A percentile compares a stretch with the other conserved stretches of the same genome.
These are phyloP conservation scores for Nymphalis c-album DNA, from an alignment of 2,888 invertebrate species.

Conservation along the genomic window DNA sequence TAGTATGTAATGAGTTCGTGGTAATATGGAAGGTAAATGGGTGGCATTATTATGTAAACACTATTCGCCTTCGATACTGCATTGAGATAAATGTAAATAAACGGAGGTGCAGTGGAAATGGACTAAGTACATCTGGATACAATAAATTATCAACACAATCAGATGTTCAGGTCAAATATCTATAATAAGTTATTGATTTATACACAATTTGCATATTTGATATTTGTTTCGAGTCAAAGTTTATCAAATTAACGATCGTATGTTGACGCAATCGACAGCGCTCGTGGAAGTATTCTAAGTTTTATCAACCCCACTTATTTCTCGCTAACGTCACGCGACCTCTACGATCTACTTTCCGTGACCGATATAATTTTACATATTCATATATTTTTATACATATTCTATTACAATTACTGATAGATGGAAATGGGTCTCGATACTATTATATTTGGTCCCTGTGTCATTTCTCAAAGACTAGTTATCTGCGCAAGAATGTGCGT, in stretches of 20 bases:
- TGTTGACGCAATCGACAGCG: constrained; percentile 30
- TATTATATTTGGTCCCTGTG: too few relatives aligned
- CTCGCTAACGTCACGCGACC: constrained; percentile 30
- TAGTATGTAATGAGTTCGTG: too few relatives aligned
- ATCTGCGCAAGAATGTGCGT: too few relatives aligned
- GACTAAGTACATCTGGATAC: neutral
- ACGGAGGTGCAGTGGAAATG: neutral
- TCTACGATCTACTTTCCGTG: constrained; percentile 31
- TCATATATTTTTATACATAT: neutral
- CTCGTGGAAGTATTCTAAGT: constrained; percentile 31
- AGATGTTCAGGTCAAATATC: constrained; percentile 13
- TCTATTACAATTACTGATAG: neutral
- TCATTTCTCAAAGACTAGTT: too few relatives aligned
- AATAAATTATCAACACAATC: neutral
- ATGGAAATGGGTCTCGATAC: too few relatives aligned
- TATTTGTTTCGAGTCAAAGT: constrained; percentile 25
- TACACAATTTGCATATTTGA: constrained; percentile 12
- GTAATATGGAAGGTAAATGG: too few relatives aligned
- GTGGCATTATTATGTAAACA: neutral
- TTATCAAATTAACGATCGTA: constrained; percentile 15
- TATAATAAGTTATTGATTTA: neutral
- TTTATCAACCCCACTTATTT: constrained; percentile 27
- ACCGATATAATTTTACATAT: constrained; percentile 19
- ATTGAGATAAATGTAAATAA: too few relatives aligned
- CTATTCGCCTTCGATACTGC: too few relatives aligned